Conservation (phyloP, 2,797 vertebrate genomes). For the Glyptemys insculpta region DNA sequence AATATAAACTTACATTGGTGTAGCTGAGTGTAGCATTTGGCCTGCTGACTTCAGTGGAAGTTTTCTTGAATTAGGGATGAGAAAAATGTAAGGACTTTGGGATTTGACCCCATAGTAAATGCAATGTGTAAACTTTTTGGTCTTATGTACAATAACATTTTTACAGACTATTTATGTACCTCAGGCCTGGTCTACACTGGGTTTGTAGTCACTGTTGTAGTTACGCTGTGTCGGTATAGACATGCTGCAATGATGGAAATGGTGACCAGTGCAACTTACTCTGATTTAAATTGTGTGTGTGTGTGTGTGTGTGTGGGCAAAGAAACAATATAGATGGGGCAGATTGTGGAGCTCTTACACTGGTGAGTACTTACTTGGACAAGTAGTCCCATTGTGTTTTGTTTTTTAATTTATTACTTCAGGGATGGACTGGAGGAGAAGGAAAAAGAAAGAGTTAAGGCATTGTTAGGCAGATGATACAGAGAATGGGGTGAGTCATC, state of each 20-base stretch:
- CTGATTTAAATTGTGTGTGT: neutral
- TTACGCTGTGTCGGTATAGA: neutral
- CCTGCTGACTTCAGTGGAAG: neutral
- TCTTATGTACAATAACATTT: neutral
- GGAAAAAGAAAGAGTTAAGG: neutral
- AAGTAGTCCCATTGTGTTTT: neutral
- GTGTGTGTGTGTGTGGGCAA: neutral
- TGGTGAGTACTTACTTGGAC: neutral
- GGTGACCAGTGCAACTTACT: neutral
- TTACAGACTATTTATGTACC: neutral
- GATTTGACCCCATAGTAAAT: neutral
- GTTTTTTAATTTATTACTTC: neutral
- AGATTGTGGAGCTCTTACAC: neutral
- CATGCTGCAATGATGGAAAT: neutral
- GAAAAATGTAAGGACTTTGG: neutral
- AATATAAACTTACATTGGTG: neutral
- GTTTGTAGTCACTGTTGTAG: neutral
- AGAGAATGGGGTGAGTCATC: neutral
- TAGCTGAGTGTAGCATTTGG: neutral
- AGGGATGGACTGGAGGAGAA: neutral
- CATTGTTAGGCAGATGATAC: neutral
- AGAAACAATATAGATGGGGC: accelerated
- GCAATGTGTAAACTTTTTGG: neutral
- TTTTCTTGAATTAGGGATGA: neutral
- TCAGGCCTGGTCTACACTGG: neutral